Evolutionary conservation across 1,140 invertebrate species (phyloP).

Genomic region (Ladona fulva): DNA sequence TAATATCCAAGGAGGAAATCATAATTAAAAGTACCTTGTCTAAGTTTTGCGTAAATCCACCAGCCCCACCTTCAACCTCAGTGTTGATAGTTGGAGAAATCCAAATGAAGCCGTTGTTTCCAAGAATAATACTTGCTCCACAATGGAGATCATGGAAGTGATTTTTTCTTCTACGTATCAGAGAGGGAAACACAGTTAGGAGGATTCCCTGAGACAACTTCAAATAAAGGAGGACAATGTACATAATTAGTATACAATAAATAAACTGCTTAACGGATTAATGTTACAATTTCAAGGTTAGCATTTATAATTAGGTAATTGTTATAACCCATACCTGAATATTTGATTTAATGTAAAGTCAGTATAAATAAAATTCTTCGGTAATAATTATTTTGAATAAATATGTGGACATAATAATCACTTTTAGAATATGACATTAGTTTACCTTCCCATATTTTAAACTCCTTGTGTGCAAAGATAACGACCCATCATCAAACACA

Average conservation of each 20-base stretch:
- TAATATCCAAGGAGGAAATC: too few species aligned
- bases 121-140: conserved; percentile 85
- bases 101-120: conserved; percentile 96
- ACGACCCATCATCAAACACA: conserved; percentile 79
- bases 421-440: neutral
- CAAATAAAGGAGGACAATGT: conserved; percentile 23
- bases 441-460: conserved; percentile 92
- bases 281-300: too few species aligned
- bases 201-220: conserved; percentile 77
- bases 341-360: too few species aligned
- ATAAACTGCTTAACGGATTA: too few species aligned
- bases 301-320: too few species aligned
- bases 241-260: too few species aligned
- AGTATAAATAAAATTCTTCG: too few species aligned
- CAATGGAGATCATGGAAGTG: conserved; percentile 91
- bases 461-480: conserved; percentile 91
- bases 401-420: too few species aligned
- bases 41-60: conserved; percentile 74
- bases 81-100: conserved; percentile 59
- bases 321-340: too few species aligned
- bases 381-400: too few species aligned
- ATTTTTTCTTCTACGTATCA: conserved; percentile 89
- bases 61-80: conserved; percentile 56
- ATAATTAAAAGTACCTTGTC: conserved; percentile 43
- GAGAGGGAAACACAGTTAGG: conserved; percentile 83